Base-by-base conservation (phyloP, 2,888 invertebrate species). In the Drosophila meridionalis region DNA sequence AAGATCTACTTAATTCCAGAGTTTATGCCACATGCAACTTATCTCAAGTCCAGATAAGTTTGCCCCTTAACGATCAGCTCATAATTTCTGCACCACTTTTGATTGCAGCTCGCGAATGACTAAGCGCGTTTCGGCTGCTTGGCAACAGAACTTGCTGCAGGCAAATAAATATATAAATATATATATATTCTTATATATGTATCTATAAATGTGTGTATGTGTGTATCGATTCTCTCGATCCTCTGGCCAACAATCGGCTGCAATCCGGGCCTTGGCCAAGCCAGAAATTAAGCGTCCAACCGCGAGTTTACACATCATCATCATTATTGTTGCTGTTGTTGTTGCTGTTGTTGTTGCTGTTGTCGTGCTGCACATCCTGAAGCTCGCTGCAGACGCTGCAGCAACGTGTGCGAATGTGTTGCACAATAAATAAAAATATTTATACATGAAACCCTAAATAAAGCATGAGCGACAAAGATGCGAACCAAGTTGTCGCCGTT, bases 361-460 rank as follows among this genome's bases (percentile, higher is more conserved):
- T 70, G 87, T 87, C 78, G 83, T 83, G 86, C 83, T 80, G 66
- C 59, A 71, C 85, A 82, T 82, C 82, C 84, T 82, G 73, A 73
- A 62, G 78, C 68, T 59, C 48, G 60, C 59, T 59, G 48, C 20
- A 52, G 57, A 30, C 47, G 57, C 42, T 32, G 69, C 65, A 69
- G 82, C 84, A 88, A 89, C 84, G 86, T 89, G 85, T 85, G 88
- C 86, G 87, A 89, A 87, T 87, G 87, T 87, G 89, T 87, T 87
- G 90, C 88, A 89, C 90, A 87, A 87, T 88, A 89, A 87, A 87
- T 87, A 87, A 87, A 87, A 87, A 87, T 87, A 89, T 87, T 87
- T 87, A 89, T 85, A 87, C 87, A 87, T 89, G 90, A 88, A 89
- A 87, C 89, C 89, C 83, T 87, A 87, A 87, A 89, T 89, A 89